A percentile compares a stretch with the other conserved stretches of the same genome.
These are phyloP conservation scores for Sitophilus oryzae DNA, from an alignment of 1,140 invertebrate species.

Conservation along the genomic window DNA sequence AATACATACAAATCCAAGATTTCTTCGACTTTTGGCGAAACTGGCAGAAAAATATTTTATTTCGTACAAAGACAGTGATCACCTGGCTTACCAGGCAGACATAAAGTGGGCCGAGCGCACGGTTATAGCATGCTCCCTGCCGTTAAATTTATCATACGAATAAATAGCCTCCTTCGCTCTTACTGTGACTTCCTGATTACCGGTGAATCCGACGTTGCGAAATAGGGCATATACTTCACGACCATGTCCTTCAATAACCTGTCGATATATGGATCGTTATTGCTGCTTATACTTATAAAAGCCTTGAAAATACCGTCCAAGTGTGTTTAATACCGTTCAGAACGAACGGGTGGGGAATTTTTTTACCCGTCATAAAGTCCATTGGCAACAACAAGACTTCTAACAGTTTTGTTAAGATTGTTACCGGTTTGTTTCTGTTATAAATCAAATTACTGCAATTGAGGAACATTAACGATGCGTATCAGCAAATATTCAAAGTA, in stretches of 20 bases:
- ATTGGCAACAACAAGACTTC: slow-evolving; percentile 33
- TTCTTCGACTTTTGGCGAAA: too few species aligned
- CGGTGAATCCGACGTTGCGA: slow-evolving; percentile 32
- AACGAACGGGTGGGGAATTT: slow-evolving; percentile 22
- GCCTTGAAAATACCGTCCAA: slow-evolving; percentile 38
- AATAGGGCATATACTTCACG: slow-evolving; percentile 36
- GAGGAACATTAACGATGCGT: slow-evolving; percentile 30
- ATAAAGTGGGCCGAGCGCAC: too few species aligned
- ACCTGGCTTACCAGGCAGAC: too few species aligned
- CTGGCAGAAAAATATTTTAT: too few species aligned
- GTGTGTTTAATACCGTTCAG: slow-evolving; percentile 33
- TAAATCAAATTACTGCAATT: slow-evolving; percentile 35
- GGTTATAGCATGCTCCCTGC: too few species aligned
- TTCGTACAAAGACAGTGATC: too few species aligned
- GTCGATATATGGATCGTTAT: slow-evolving; percentile 38
- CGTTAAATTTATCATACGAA: too few species aligned
- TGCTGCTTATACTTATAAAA: slow-evolving; percentile 27
- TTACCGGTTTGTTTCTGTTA: slow-evolving; percentile 30
- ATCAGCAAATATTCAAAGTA: slow-evolving; percentile 33
- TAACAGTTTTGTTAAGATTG: slow-evolving; percentile 32
- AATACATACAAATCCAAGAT: too few species aligned
- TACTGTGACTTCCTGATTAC: too few species aligned
- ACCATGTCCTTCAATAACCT: slow-evolving; percentile 36
- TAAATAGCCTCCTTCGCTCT: too few species aligned
- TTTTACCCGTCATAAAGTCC: slow-evolving; percentile 35